Percentiles rank a stretch among this genome's conserved stretches.
phyloP scores from a whole-genome alignment of 2,888 invertebrate species.

The Nemoura dubitans region DNA sequence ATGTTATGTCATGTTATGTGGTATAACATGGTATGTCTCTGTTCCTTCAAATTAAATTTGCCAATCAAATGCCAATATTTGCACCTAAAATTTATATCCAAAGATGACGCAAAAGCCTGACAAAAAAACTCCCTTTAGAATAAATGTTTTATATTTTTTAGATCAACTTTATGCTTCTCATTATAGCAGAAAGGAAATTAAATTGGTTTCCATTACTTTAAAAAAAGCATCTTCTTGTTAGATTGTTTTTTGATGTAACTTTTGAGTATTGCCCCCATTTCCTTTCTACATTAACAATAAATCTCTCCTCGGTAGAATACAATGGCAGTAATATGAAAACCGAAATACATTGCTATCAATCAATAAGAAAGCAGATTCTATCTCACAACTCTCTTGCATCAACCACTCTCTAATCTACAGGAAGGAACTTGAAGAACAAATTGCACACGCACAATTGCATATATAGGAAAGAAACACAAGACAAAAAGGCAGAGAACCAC shows the following conservation, averaged over 20 bases:
- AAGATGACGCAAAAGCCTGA: no score
- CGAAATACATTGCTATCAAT: not conserved
- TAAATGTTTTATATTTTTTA: no score
- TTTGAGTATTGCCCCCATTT: not conserved
- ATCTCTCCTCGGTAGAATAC: not conserved
- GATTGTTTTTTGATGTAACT: not conserved
- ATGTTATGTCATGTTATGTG: no score
- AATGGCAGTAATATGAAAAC: not conserved
- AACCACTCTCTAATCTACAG: not conserved
- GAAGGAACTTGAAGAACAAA: slow-evolving; percentile 9
- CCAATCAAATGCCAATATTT: no score
- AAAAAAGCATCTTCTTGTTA: no score
- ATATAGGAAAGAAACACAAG: not conserved
- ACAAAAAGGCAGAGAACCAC: not conserved
- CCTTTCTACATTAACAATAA: not conserved
- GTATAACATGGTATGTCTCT: no score
- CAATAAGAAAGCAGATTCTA: not conserved
- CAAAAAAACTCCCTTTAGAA: no score
- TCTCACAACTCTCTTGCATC: not conserved
- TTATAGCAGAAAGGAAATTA: no score
- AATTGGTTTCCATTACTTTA: no score
- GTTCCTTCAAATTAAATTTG: no score
- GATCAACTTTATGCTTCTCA: no score
- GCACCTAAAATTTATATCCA: no score
- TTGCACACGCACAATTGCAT: not conserved